Base-by-base conservation (phyloP, 92 coral and sea anemone species). In the Heteractis magnifica region DNA sequence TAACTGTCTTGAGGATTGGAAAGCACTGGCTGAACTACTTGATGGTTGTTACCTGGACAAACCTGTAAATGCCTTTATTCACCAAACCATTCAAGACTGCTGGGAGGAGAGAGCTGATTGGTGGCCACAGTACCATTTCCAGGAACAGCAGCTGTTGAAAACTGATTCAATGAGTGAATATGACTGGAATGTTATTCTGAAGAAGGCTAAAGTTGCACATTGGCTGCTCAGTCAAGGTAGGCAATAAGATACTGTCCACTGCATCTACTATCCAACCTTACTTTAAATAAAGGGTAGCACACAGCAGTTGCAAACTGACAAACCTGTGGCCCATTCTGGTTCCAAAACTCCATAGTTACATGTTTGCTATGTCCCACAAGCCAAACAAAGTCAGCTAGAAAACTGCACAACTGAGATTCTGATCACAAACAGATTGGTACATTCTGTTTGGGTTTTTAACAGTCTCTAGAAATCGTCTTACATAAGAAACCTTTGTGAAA, bases 61-160 rank as follows among this genome's bases (percentile, higher is more conserved):
- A 8, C 79, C 77, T 0, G 26, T 79, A 16, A 76, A 88, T 41
- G 79, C 52, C 51, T 77, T 55, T 53, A 53, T 49, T 51, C 77
- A 77, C 26, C 20, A 10, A 12, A 72, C 64, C 12, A 52, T 96
- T 20, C 56, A 70, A 51, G 84, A 75, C 44, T 85, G 88, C 81
- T 96, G 99, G 99, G 84, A 78, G 8, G 89, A 90, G 83, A 91
- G 99, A 50, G 58, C 85, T 23, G 92, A 91, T 76, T 96, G 99
- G 99, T 96, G 99, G 99, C 97, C 98, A 26, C 86, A 77, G 8
- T 96, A 90, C 84, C 99, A 96, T 82, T 96, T 96, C 77, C 75
- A 86, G 82, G 79, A 16, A n/a, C 81, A 87, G 77, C 84, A 65
- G 52, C 78, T 87, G 12, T 71, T 88, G 12, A 49, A 51, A 23